phyloP scores from a whole-genome alignment of 2,888 invertebrate species.

The Eucriotettix oculatus region DNA sequence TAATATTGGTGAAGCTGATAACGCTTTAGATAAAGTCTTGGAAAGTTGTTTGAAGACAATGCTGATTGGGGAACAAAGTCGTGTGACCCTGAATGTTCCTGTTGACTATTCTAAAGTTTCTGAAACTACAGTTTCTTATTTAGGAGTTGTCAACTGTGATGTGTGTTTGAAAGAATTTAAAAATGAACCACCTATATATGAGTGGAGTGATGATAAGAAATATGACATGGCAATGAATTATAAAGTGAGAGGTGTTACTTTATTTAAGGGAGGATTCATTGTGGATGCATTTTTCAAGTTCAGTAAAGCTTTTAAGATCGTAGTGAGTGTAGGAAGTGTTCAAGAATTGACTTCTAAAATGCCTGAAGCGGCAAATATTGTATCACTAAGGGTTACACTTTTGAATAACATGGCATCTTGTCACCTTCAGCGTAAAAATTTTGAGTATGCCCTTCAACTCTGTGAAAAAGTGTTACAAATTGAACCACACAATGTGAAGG shows the following conservation, averaged over 20 bases:
- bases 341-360: slow-evolving; percentile 23
- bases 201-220: slow-evolving; percentile 38
- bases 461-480: slow-evolving; percentile 31
- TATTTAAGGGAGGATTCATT: slow-evolving; percentile 43
- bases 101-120: background rate
- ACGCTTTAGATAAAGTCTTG: slow-evolving; percentile 17
- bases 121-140: background rate
- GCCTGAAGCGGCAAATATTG: slow-evolving; percentile 32
- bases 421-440: slow-evolving; percentile 50
- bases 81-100: background rate
- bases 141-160: background rate
- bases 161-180: slow-evolving; percentile 12
- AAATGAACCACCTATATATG: slow-evolving; percentile 26
- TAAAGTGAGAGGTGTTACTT: slow-evolving; percentile 40
- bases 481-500: slow-evolving; percentile 30
- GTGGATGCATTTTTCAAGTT: slow-evolving; percentile 58
- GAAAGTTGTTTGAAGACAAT: slow-evolving; percentile 19
- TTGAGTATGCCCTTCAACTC: slow-evolving; percentile 44
- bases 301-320: slow-evolving; percentile 51
- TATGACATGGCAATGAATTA: slow-evolving; percentile 32
- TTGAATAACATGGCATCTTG: slow-evolving; percentile 74
- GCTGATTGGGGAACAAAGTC: slow-evolving; percentile 10
- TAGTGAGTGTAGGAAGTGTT: slow-evolving; percentile 42
- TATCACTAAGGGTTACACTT: slow-evolving; percentile 35
- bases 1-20: slow-evolving; percentile 19